Conservation (phyloP, 2,113 vertebrate genomes). For the Onychorhynchus coronatus region DNA sequence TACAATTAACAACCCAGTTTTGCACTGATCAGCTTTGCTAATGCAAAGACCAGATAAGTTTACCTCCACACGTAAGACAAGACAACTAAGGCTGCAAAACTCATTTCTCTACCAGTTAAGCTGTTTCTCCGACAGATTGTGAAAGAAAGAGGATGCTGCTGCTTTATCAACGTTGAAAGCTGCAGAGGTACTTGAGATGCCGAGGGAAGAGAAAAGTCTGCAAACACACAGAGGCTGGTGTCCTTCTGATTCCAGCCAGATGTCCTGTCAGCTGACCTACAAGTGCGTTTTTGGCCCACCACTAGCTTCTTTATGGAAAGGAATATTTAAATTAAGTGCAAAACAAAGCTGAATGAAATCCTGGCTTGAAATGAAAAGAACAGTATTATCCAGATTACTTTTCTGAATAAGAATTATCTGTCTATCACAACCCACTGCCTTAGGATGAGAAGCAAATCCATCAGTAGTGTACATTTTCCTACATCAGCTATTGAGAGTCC, state of each 20-base stretch:
- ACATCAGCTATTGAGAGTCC: background rate
- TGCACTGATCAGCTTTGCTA: background rate
- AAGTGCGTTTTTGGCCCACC: background rate
- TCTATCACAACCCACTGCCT: background rate
- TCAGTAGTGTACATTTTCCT: background rate
- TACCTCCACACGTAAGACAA: background rate
- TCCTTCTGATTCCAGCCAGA: background rate
- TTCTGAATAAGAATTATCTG: background rate
- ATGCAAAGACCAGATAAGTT: background rate
- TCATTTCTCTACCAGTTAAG: background rate
- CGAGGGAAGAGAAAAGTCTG: background rate
- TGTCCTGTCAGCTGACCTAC: background rate
- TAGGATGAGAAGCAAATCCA: background rate
- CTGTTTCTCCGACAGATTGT: background rate
- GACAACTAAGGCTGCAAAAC: background rate
- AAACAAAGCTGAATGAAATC: background rate
- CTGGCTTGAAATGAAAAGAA: background rate
- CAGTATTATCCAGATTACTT: background rate
- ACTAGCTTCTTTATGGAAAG: background rate
- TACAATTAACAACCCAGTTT: background rate
- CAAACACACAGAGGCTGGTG: background rate
- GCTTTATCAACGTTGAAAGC: background rate
- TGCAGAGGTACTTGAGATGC: background rate
- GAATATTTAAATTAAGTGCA: background rate
- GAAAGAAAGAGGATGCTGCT: background rate